These are phyloP conservation scores for Andrena trimmerana DNA, from an alignment of 2,888 invertebrate genomes.

Conservation along the genomic window DNA sequence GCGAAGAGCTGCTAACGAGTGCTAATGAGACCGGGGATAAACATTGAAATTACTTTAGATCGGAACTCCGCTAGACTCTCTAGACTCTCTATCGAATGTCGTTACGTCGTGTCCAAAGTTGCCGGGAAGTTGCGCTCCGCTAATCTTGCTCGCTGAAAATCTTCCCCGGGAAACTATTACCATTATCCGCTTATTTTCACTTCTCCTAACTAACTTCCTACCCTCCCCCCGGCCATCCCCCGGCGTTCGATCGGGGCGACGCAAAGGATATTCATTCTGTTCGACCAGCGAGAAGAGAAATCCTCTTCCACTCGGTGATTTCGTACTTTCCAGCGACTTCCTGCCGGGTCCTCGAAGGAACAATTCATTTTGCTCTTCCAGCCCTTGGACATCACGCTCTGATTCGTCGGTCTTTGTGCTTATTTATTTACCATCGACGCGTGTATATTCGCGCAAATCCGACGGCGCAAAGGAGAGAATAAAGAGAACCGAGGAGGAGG, in stretches of 20 bases:
- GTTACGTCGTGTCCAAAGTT: slow-evolving; percentile 56
- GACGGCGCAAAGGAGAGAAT: neutral
- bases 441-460: neutral
- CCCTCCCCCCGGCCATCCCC: slow-evolving; percentile 1
- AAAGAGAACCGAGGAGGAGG: neutral
- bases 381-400: neutral
- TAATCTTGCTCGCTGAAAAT: slow-evolving; percentile 64
- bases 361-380: slow-evolving; percentile 26
- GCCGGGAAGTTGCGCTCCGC: slow-evolving; percentile 48
- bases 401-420: neutral
- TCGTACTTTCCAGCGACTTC: slow-evolving; percentile 52
- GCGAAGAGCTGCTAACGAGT: slow-evolving; percentile 34
- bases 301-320: slow-evolving; percentile 49
- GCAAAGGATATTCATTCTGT: slow-evolving; percentile 54
- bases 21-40: slow-evolving; percentile 59
- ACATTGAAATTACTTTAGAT: slow-evolving; percentile 68
- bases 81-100: slow-evolving; percentile 62
- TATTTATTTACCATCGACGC: slow-evolving; percentile 4
- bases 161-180: slow-evolving; percentile 61
- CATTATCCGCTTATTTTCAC: slow-evolving; percentile 71
- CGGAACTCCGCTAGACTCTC: slow-evolving; percentile 28
- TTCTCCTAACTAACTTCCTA: slow-evolving; percentile 62
- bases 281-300: slow-evolving; percentile 41
- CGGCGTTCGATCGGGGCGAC: slow-evolving; percentile 43
- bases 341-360: slow-evolving; percentile 23